Percentiles rank a stretch among this genome's conserved stretches.
phyloP scores from a whole-genome alignment of 2,888 invertebrate species.

The Papilio gigon region DNA sequence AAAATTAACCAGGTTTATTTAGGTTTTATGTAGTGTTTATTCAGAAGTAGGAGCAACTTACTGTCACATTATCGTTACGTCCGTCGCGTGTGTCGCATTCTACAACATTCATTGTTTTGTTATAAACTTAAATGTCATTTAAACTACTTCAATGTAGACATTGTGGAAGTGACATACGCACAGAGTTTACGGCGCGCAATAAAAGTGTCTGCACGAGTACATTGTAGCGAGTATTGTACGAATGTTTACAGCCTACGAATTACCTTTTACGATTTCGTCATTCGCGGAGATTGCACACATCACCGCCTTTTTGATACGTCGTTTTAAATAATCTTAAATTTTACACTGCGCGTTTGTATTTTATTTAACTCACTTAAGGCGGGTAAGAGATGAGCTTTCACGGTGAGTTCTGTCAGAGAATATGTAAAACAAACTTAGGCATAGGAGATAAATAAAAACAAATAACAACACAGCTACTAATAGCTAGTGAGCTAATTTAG shows the following conservation, averaged over 20 bases:
- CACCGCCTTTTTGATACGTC: not conserved
- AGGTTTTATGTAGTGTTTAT: too few species aligned
- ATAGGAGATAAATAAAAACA: too few species aligned
- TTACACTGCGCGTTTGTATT: not conserved
- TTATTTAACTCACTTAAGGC: not conserved
- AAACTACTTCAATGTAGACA: constrained; percentile 9
- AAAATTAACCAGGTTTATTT: too few species aligned
- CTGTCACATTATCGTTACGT: too few species aligned
- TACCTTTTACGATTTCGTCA: constrained; percentile 52
- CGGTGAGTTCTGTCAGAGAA: too few species aligned
- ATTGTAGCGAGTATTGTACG: constrained; percentile 49
- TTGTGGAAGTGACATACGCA: constrained; percentile 34
- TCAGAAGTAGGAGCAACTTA: too few species aligned
- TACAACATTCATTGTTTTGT: not conserved
- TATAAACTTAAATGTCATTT: not conserved
- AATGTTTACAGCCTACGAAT: constrained; percentile 54
- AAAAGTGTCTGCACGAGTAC: constrained; percentile 55
- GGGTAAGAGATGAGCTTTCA: too few species aligned
- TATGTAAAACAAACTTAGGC: too few species aligned
- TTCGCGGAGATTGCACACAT: constrained; percentile 24
- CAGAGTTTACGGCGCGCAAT: constrained; percentile 50
- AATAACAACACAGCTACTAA: too few species aligned
- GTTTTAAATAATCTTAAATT: not conserved
- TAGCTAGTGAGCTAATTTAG: too few species aligned
- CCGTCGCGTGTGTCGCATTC: too few species aligned